A percentile compares a stretch with the other conserved stretches of the same genome.
Conservation (phyloP, 1,140 invertebrate genomes). For the Anagrus nilaparvatae region DNA sequence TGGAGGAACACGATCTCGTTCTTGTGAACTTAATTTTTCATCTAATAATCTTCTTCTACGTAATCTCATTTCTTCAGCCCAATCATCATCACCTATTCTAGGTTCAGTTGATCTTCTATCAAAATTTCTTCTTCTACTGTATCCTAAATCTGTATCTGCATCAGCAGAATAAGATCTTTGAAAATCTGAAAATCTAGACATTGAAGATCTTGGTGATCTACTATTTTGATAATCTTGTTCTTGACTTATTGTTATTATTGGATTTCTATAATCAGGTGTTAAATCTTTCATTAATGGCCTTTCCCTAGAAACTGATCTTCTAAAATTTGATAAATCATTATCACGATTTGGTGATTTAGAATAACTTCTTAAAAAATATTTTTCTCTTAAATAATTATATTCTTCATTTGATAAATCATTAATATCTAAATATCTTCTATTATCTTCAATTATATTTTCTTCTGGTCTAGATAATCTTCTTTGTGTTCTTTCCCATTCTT, state of each 20-base stretch:
- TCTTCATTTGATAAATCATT: conserved; percentile 11
- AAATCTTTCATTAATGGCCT: conserved; percentile 3
- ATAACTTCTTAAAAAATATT: conserved; percentile 23
- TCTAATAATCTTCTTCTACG: conserved; percentile 25
- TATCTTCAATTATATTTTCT: conserved; percentile 12
- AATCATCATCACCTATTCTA: conserved; percentile 33
- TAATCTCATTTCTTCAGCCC: conserved; percentile 34
- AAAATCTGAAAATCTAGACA: conserved; percentile 19
- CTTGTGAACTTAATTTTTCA: conserved; percentile 17
- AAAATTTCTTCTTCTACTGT: neutral
- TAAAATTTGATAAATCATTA: neutral
- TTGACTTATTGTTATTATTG: conserved; percentile 11
- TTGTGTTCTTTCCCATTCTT: conserved; percentile 15
- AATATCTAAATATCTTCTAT: conserved; percentile 8
- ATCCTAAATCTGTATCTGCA: conserved; percentile 26
- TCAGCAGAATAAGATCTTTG: conserved; percentile 26
- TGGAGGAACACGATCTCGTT: conserved; percentile 13
- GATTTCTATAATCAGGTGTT: conserved; percentile 4
- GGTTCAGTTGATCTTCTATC: conserved; percentile 18
- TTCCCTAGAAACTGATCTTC: conserved; percentile 11
- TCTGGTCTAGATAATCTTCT: conserved; percentile 12
- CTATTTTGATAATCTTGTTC: conserved; percentile 20
- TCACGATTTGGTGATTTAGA: conserved; percentile 15
- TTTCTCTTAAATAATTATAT: conserved; percentile 20
- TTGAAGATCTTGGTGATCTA: conserved; percentile 14